phyloP scores from a whole-genome alignment of 2,888 invertebrate genomes.

The Patella pellucida region DNA sequence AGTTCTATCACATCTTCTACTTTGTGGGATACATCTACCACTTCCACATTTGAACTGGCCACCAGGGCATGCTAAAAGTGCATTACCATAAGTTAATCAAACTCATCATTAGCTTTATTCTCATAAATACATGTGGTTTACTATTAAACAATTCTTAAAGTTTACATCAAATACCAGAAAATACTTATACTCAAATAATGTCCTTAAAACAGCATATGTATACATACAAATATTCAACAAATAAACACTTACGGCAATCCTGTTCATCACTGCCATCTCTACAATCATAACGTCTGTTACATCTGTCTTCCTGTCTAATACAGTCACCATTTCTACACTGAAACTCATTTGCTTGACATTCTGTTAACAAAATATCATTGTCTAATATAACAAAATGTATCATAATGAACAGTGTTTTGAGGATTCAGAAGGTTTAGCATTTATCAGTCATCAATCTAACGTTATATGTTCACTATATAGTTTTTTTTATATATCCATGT shows the following conservation, averaged over 20 bases:
- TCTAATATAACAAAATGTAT: too few species aligned
- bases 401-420: too few species aligned
- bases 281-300: conserved; percentile 76
- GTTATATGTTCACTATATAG: too few species aligned
- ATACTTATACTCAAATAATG: background rate
- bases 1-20: conserved; percentile 57
- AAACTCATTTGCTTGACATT: conserved; percentile 76
- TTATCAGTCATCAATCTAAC: too few species aligned
- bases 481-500: too few species aligned
- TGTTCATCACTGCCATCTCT: conserved; percentile 77
- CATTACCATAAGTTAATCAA: background rate
- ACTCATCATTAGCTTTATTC: too few species aligned
- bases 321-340: conserved; percentile 76
- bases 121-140: too few species aligned
- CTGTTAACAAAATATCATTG: conserved; percentile 22
- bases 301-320: conserved; percentile 42
- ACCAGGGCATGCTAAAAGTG: conserved; percentile 36
- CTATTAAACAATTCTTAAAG: too few species aligned
- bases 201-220: background rate
- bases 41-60: conserved; percentile 56
- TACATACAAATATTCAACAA: background rate
- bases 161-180: too few species aligned
- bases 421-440: too few species aligned
- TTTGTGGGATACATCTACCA: conserved; percentile 47
- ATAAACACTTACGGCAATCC: conserved; percentile 75